Evolutionary conservation across 2,113 vertebrate genomes (phyloP).

Genomic region (Psammodynastes pulverulentus): DNA sequence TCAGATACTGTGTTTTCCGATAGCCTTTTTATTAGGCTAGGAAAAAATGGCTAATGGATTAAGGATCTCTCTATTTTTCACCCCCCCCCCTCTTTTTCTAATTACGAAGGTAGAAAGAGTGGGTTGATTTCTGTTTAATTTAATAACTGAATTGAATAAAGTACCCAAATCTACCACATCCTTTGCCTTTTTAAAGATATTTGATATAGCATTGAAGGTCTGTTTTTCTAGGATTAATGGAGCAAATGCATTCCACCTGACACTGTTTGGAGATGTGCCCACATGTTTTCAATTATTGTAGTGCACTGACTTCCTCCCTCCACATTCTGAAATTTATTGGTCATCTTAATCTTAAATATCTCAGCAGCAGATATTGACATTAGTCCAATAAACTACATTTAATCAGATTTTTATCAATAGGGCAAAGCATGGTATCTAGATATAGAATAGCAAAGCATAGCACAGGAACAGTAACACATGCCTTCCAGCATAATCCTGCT

Average conservation of each 20-base stretch:
- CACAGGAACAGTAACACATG: background rate
- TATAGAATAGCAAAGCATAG: background rate
- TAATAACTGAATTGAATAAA: background rate
- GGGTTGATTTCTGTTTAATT: background rate
- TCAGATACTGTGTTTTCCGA: background rate
- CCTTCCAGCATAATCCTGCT: background rate
- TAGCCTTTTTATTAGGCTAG: background rate
- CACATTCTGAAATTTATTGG: constrained; percentile 20
- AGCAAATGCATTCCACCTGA: constrained; percentile 19
- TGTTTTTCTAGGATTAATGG: constrained; percentile 44
- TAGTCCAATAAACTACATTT: background rate
- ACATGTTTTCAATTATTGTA: constrained; percentile 22
- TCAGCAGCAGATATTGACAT: constrained; percentile 3
- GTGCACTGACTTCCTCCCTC: background rate
- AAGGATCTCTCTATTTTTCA: background rate
- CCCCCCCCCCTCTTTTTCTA: background rate
- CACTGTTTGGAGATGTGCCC: constrained; percentile 26
- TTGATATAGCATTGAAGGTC: background rate
- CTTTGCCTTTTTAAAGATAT: background rate
- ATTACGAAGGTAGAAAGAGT: background rate
- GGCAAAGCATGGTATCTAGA: background rate
- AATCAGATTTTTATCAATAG: background rate
- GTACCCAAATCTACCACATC: background rate
- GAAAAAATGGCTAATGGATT: background rate
- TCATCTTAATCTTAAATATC: constrained; percentile 26